Evolutionary conservation across 2,797 vertebrate species (phyloP).

Genomic region (Amazona finschi): DNA sequence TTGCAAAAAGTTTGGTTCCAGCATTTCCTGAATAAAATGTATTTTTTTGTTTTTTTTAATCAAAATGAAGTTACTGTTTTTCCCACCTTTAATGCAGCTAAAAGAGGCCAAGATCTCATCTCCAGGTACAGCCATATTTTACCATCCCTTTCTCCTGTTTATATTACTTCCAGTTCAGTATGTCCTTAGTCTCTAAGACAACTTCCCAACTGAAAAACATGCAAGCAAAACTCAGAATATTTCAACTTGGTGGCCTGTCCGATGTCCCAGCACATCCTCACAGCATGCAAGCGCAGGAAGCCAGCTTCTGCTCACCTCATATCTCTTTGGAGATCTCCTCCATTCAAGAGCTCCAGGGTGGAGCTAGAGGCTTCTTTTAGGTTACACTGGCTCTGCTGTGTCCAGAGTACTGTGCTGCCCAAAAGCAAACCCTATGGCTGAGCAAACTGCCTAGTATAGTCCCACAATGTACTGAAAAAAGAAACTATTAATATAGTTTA

Average conservation of each 20-base stretch:
- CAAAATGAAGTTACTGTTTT: background rate
- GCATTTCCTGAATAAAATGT: background rate
- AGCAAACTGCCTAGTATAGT: background rate
- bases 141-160: background rate
- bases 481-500: background rate
- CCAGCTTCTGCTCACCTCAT: accelerated
- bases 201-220: background rate
- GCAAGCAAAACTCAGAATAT: background rate
- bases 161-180: background rate
- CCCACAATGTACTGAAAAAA: background rate
- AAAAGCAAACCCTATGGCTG: background rate
- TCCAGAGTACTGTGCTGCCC: accelerated
- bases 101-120: background rate
- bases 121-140: background rate
- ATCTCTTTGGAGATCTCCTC: background rate
- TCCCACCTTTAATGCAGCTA: background rate
- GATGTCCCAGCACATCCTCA: accelerated
- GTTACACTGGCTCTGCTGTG: background rate
- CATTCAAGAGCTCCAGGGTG: background rate
- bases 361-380: background rate
- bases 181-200: background rate
- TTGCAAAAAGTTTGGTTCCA: background rate
- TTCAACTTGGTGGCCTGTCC: background rate
- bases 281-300: background rate
- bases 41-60: background rate